These are phyloP conservation scores for Zaprionus gabonicus DNA, from an alignment of 1,140 invertebrate species.

Conservation along the genomic window DNA sequence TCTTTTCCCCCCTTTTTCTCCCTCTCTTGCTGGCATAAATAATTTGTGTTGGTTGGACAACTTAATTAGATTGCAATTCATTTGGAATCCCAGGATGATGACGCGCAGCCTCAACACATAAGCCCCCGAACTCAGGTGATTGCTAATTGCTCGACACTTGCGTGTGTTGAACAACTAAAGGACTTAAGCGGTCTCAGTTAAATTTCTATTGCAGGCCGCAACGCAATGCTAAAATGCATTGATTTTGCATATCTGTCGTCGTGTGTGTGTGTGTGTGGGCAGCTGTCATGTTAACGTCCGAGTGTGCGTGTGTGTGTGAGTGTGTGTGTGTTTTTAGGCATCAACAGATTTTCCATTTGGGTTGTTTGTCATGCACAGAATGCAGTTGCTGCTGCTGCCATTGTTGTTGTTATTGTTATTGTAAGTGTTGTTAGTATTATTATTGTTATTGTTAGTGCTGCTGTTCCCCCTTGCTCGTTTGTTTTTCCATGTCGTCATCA, in stretches of 20 bases:
- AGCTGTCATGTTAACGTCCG: slow-evolving; percentile 8
- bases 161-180: slow-evolving; percentile 40
- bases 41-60: slow-evolving; percentile 39
- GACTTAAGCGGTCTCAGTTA: slow-evolving; percentile 12
- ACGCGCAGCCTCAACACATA: slow-evolving; percentile 11
- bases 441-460: slow-evolving; percentile 17
- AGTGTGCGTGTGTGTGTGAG: slow-evolving; percentile 15
- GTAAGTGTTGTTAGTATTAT: slow-evolving; percentile 28
- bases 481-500: slow-evolving; percentile 50
- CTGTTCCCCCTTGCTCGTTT: slow-evolving; percentile 21
- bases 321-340: slow-evolving; percentile 59
- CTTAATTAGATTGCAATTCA: slow-evolving; percentile 45
- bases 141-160: slow-evolving; percentile 53
- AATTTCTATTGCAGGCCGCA: slow-evolving; percentile 32
- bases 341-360: slow-evolving; percentile 80
- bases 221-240: slow-evolving; percentile 48
- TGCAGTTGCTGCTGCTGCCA: slow-evolving; percentile 21
- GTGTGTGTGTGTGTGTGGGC: slow-evolving; percentile 5
- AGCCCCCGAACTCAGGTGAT: slow-evolving; percentile 18
- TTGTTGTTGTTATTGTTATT: slow-evolving; percentile 24
- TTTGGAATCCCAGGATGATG: slow-evolving; percentile 7
- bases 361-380: slow-evolving; percentile 71
- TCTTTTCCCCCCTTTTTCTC: neutral
- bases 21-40: slow-evolving; percentile 30
- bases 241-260: slow-evolving; percentile 53